Base-by-base conservation (phyloP, 2,113 vertebrate species). In the Xiphophorus maculatus region DNA sequence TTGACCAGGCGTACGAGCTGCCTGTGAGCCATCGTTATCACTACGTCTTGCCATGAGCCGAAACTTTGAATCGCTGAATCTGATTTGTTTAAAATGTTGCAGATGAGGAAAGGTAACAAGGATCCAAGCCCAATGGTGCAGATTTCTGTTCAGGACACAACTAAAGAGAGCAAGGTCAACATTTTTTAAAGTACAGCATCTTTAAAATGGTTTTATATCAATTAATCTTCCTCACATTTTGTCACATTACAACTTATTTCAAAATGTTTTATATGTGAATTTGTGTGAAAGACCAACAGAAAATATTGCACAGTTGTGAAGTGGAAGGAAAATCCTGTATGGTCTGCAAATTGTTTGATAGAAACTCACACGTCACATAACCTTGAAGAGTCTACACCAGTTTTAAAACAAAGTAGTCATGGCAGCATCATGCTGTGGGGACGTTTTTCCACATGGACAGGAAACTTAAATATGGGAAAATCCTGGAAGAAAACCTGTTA, bases 31-130 rank as follows among this genome's bases (percentile, higher is more conserved):
- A 48, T 96, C 96, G 9, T 96, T 97, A 88, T n/a, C 19, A n/a
- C 12, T 1, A 25, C 70, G 72, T 27, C 12, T 67, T 22, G 2
- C 5, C 48, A 17, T 58, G 7, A 12, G 25, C 51, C 33, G 0
- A 4, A 9, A 28, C 63, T 28, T 0, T 44, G 0, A 4, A 9
- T 29, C 63, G 28, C 0, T 7, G 64, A 74, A 62, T n/a, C 3
- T 8, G 3, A 29, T 81, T 15, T 63, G 28, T 80, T 76, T 40
- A 10, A 72, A 69, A 32, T 79, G 58, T 84, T 84, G 9, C 74
- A 98, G 97, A 87, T 97, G 86, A 97, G 97, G 89, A 97, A 97
- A 84, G 94, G 95, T 0, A 96, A 94, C 64, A 97, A 96, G 81
- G 94, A 96, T 58, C 96, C 97, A 6, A 97, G 95, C 76, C 96